Conservation (phyloP, 2,797 vertebrate species). For the Sebastes steindachneri region DNA sequence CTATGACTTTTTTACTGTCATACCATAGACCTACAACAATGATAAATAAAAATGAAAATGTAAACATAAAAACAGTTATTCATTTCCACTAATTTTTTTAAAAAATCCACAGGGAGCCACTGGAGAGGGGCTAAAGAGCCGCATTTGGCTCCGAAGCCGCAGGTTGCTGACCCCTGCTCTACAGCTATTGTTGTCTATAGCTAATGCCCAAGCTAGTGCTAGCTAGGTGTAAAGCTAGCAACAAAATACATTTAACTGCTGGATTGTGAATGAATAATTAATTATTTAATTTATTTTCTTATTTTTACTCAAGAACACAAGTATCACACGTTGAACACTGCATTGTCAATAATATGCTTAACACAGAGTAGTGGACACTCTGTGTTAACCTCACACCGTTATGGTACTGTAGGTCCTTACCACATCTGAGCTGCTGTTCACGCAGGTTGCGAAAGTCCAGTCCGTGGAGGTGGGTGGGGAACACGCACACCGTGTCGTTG, state of each 20-base stretch:
- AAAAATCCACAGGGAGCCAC: too few species aligned
- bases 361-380: background rate
- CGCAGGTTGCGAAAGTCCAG: constrained; percentile 84
- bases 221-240: background rate
- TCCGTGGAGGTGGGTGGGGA: constrained; percentile 86
- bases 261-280: background rate
- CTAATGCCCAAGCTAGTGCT: background rate
- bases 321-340: background rate
- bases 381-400: background rate
- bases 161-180: too few species aligned
- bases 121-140: too few species aligned
- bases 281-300: background rate
- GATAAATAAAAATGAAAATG: too few species aligned
- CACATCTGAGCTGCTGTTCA: constrained; percentile 88
- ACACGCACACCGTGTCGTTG: constrained; percentile 87
- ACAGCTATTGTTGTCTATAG: too few species aligned
- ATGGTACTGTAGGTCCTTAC: constrained; percentile 69
- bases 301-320: background rate
- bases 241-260: background rate
- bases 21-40: too few species aligned
- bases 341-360: background rate
- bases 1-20: too few species aligned
- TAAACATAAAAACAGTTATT: too few species aligned
- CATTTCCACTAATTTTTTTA: too few species aligned
- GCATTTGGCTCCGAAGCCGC: rapidly evolving